Base-by-base conservation (phyloP, 2,888 invertebrate genomes). In the Drosophila paracracens region DNA sequence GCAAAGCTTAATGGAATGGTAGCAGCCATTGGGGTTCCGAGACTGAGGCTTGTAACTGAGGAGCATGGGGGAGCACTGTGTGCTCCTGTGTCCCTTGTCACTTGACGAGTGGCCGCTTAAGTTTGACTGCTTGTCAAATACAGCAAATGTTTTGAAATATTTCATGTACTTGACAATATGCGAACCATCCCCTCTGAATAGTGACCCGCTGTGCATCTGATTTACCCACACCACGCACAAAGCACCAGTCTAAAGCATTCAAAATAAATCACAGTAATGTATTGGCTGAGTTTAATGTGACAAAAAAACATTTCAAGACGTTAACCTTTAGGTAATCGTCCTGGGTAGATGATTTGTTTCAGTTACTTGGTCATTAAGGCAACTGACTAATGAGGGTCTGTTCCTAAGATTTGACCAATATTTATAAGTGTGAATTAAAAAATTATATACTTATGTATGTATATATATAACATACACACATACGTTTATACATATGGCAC, bases 91-190 rank as follows among this genome's bases (percentile, higher is more conserved):
- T 69, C 59, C 66, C 82, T 76, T 76, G 83, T 81, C 76, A 72
- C 68, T 88, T 88, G 88, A 85, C 76, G 74, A 84, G 88, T 88
- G 85, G 77, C 68, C 88, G 90, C 88, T 90, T 88, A 76, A 83
- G 63, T 90, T 85, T 85, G 85, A 90, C 90, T 80, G 89, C 89
- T 86, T 90, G 85, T 85, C 85, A 85, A 85, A 90, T 72, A 81
- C 90, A 85, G 90, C 73, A 85, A 90, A 88, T 88, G 83, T 85
- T 89, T 79, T 84, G 74, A 89, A 77, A 84, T 84, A 84, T 89
- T 89, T 89, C 86, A 82, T 79, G 74, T 74, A 88, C 84, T 84
- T 85, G 77, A 82, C 88, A 84, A 84, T 88, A 82, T 74, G 74
- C 50, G 63, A 67, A 64, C 53, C 61, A 54, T 66, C 27, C 31